Conservation (phyloP, 1,140 invertebrate genomes). For the Sarcophaga bullata region DNA sequence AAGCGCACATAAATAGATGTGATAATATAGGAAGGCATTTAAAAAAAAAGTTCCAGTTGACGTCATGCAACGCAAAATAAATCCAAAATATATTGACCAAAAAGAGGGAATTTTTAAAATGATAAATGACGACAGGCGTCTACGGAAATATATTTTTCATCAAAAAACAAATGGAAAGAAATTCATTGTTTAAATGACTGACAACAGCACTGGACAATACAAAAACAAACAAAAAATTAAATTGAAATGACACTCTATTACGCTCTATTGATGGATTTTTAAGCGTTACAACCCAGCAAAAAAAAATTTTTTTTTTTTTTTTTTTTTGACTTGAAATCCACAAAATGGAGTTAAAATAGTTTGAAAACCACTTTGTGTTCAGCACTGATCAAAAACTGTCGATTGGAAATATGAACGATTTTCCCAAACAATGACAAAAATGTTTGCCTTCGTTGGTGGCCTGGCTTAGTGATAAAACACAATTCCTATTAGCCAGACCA, state of each 20-base stretch:
- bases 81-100: not conserved
- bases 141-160: too few species aligned
- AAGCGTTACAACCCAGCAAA: not conserved
- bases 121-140: not conserved
- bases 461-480: too few species aligned
- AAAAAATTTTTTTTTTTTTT: not conserved
- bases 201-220: not conserved
- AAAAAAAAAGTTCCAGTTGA: not conserved
- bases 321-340: too few species aligned
- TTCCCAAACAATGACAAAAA: too few species aligned
- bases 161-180: not conserved
- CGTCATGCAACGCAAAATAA: not conserved
- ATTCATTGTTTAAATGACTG: not conserved
- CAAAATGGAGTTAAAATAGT: too few species aligned
- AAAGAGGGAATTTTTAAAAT: not conserved
- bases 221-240: not conserved
- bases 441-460: too few species aligned
- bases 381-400: too few species aligned
- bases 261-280: not conserved
- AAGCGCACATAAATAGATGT: not conserved
- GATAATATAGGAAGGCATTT: not conserved
- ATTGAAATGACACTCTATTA: not conserved
- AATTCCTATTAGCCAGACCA: too few species aligned
- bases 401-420: too few species aligned
- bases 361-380: too few species aligned